These are phyloP conservation scores for Urocynchramus pylzowi DNA, from an alignment of 2,113 vertebrate genomes.

Conservation along the genomic window DNA sequence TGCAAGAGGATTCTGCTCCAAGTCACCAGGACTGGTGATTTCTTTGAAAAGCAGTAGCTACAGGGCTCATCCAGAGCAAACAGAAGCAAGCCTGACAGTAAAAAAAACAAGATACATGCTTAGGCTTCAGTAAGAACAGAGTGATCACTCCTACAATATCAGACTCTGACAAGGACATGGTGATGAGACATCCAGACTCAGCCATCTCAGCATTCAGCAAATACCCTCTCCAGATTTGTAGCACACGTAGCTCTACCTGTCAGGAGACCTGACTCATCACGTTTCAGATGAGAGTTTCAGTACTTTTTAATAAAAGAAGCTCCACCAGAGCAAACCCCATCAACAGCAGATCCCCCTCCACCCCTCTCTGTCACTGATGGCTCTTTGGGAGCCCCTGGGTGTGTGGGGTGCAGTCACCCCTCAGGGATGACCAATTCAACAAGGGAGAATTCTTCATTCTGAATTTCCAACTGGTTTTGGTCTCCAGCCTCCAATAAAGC, in stretches of 20 bases:
- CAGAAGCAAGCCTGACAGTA: neutral
- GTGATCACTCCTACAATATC: neutral
- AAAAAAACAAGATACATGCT: neutral
- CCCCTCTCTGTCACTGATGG: accelerated
- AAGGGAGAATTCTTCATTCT: neutral
- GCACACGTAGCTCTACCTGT: neutral
- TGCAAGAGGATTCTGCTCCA: neutral
- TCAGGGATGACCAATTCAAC: neutral
- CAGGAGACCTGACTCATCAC: neutral
- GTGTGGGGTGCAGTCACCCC: neutral
- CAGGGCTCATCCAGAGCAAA: neutral
- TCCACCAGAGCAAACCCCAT: neutral
- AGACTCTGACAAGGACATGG: neutral
- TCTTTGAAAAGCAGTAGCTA: neutral
- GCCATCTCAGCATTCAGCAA: neutral
- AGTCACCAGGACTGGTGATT: neutral
- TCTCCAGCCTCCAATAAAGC: neutral
- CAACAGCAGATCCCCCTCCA: neutral
- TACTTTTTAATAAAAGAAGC: neutral
- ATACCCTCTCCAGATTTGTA: neutral
- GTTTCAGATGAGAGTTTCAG: neutral
- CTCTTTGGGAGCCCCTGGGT: neutral
- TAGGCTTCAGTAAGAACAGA: neutral
- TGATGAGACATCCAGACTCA: neutral
- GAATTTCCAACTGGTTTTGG: neutral